Evolutionary conservation across 2,113 vertebrate genomes (phyloP).

Genomic region (Silurus glanis): DNA sequence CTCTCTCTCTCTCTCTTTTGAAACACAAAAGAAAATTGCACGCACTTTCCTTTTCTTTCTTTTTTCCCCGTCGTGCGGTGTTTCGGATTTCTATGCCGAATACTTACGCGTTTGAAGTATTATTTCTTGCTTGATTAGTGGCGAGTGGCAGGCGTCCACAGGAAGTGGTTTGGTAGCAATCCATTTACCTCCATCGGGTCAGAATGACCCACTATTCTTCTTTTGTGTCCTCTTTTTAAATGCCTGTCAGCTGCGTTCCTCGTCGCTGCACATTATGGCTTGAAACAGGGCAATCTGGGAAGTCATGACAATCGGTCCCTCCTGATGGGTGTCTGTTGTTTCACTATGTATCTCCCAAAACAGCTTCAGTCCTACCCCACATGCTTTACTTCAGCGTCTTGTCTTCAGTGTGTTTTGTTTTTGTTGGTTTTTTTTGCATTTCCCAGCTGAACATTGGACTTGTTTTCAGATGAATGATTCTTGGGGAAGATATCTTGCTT

Average conservation of each 20-base stretch:
- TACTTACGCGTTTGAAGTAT: background rate
- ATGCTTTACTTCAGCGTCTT: background rate
- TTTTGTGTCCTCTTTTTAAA: slow-evolving; percentile 34
- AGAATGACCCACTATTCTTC: slow-evolving; percentile 26
- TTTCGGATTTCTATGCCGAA: background rate
- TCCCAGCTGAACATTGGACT: background rate
- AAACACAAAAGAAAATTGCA: background rate
- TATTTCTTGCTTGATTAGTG: slow-evolving; percentile 18
- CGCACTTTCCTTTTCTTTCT: background rate
- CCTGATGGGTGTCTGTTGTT: background rate
- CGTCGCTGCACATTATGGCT: background rate
- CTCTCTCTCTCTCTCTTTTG: no score
- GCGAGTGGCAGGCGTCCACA: slow-evolving; percentile 26
- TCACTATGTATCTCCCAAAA: background rate
- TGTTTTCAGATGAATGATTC: background rate
- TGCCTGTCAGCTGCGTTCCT: slow-evolving; percentile 31
- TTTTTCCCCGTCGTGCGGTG: no score
- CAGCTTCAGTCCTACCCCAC: background rate
- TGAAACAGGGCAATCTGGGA: slow-evolving; percentile 15
- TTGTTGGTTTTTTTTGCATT: background rate
- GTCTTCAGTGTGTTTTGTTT: background rate
- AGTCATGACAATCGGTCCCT: background rate
- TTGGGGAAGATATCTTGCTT: background rate
- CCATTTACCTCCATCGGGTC: slow-evolving; percentile 19
- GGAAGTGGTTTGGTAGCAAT: slow-evolving; percentile 25